Conservation (phyloP, 2,113 vertebrate genomes). For the Aldabrachelys gigantea region DNA sequence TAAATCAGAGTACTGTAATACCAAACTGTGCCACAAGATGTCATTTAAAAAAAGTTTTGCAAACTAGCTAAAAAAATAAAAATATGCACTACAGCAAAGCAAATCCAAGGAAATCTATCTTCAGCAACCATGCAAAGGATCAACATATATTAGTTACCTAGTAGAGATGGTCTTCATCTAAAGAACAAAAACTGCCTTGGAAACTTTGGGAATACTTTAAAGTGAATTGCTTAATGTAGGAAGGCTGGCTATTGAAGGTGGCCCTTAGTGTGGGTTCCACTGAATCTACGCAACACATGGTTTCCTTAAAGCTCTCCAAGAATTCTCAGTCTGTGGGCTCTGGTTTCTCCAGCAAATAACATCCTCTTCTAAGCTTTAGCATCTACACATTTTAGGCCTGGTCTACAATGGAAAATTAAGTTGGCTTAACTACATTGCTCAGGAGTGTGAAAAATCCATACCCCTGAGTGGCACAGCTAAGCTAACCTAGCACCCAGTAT, state of each 20-base stretch:
- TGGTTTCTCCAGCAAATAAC: neutral
- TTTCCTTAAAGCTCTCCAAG: neutral
- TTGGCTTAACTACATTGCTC: neutral
- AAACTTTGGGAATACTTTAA: neutral
- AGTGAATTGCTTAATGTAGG: neutral
- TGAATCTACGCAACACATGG: neutral
- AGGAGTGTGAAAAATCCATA: neutral
- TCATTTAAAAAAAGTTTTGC: slow-evolving; percentile 1
- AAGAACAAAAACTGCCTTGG: neutral
- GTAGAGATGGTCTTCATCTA: neutral
- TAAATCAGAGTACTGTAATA: neutral
- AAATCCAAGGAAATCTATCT: fast-evolving
- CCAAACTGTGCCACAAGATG: slow-evolving; percentile 53
- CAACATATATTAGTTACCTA: neutral
- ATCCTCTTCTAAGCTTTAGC: neutral
- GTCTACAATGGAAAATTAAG: neutral
- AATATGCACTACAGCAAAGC: neutral
- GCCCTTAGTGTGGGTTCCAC: neutral
- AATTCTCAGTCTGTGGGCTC: neutral
- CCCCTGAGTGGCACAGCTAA: neutral
- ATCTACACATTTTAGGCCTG: neutral
- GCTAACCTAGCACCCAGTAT: neutral
- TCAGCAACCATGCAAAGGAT: neutral
- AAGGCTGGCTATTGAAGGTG: neutral
- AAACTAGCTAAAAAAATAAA: neutral